Evolutionary conservation across 2,797 vertebrate species (phyloP).

Genomic region (Leucoraja ocellata): DNA sequence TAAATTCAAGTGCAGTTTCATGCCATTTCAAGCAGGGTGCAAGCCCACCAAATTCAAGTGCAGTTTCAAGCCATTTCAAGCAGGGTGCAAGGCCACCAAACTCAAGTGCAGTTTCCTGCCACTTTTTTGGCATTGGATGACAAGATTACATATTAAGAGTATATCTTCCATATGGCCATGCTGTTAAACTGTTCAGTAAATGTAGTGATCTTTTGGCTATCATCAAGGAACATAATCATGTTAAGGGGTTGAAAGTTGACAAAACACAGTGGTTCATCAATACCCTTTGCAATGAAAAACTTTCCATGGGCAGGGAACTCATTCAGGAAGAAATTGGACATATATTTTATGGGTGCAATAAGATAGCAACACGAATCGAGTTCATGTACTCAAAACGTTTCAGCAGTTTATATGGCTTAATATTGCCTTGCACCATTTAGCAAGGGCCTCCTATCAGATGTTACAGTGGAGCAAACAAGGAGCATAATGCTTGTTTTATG

Average conservation of each 20-base stretch:
- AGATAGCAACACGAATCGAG: neutral
- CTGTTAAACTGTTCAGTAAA: neutral
- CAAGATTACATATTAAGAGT: neutral
- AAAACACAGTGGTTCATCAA: neutral
- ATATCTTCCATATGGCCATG: neutral
- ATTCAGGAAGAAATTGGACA: neutral
- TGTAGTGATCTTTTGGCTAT: neutral
- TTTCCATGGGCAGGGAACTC: neutral
- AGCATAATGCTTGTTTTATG: neutral
- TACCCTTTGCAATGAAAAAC: neutral
- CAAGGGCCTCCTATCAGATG: neutral
- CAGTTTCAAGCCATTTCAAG: no score
- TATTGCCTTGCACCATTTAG: neutral
- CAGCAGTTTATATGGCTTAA: neutral
- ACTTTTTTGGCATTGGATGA: neutral
- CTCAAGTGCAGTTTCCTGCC: no score
- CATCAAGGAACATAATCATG: neutral
- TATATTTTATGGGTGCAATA: neutral
- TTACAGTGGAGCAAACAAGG: neutral
- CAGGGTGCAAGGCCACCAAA: no score
- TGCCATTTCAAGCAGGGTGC: no score
- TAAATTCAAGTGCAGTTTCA: no score
- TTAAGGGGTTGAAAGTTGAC: neutral
- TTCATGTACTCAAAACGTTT: neutral
- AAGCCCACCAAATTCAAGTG: no score